Evolutionary conservation across 2,113 vertebrate species (phyloP), one percentile per base, ranked within the genome.

Genomic region (Oophaga pumilio): DNA sequence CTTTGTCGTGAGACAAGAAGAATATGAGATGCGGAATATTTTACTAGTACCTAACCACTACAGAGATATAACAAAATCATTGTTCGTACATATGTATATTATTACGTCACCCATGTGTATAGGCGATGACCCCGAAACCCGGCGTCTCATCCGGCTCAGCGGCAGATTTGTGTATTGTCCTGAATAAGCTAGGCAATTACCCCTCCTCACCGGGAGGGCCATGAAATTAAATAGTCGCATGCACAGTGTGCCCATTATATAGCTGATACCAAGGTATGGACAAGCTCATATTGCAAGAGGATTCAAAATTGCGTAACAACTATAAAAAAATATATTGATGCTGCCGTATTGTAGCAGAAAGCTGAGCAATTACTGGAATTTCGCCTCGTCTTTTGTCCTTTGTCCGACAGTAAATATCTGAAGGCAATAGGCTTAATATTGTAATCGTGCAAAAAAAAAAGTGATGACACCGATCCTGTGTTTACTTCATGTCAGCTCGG

Each of bases 401-500:
- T 71, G 26, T 71, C n/a, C 28, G 13, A 62, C 22, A 62, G 60
- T 22, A 66, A 66, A 62, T 62, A 22, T 13, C 26, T 20, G 17
- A 76, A 13, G 26, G 49, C 52, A 77, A 56, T 56, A 17, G 43
- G 26, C 14, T 43, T 73, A 73, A 43, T 18, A 73, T 14, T 28
- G 24, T 73, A 17, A 77, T 24, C 15, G 9, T 15, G 22, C 22
- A 77, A 53, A 12, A 22, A 12, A 22, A 6, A 56, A 24, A 76
- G 43, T 62, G 57, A 57, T 14, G 20, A 81, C 28, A 18, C 6
- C 13, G 20, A 8, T 13, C 2, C 7, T 81, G 28, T 64, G 33
- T 81, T 81, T 62, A 81, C 78, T 33, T 43, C 78, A 33, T 49
- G 79, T 22, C 79, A 64, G 0, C 59, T 22, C 59, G 62, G 79